Evolutionary conservation across 2,113 vertebrate species (phyloP).

Genomic region (Brachyistius frenatus): DNA sequence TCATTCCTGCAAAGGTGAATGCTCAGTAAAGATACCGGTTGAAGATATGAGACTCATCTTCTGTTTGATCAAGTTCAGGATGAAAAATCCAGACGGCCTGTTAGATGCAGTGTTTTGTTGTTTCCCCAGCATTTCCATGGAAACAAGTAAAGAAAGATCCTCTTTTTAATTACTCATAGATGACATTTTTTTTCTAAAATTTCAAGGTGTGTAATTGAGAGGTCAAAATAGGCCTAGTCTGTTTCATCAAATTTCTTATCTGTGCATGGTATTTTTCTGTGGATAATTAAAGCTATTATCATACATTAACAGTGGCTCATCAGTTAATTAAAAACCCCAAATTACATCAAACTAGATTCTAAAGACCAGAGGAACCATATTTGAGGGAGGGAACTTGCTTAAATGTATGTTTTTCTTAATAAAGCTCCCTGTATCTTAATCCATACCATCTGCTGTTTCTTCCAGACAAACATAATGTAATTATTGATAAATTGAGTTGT

Average conservation of each 20-base stretch:
- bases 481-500: background rate
- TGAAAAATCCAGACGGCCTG: conserved; percentile 7
- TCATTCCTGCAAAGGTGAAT: conserved; percentile 17
- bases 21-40: background rate
- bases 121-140: conserved; percentile 36
- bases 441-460: conserved; percentile 4
- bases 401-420: background rate
- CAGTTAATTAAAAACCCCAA: background rate
- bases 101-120: conserved; percentile 8
- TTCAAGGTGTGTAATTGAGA: conserved; percentile 21
- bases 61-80: conserved; percentile 25
- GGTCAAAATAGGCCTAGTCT: conserved; percentile 7
- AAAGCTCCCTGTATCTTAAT: background rate
- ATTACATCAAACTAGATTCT: conserved; percentile 4
- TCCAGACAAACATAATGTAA: background rate
- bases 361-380: background rate
- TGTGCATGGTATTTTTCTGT: conserved; percentile 3
- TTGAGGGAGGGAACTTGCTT: background rate
- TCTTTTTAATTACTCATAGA: conserved; percentile 10
- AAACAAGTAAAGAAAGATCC: conserved; percentile 39
- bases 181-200: conserved; percentile 23
- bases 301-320: conserved; percentile 4
- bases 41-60: background rate
- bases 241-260: conserved; percentile 11
- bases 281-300: conserved; percentile 29